A percentile compares a stretch with the other conserved stretches of the same genome.
phyloP scores from a whole-genome alignment of 2,113 vertebrate genomes.

The Gulo gulo region DNA sequence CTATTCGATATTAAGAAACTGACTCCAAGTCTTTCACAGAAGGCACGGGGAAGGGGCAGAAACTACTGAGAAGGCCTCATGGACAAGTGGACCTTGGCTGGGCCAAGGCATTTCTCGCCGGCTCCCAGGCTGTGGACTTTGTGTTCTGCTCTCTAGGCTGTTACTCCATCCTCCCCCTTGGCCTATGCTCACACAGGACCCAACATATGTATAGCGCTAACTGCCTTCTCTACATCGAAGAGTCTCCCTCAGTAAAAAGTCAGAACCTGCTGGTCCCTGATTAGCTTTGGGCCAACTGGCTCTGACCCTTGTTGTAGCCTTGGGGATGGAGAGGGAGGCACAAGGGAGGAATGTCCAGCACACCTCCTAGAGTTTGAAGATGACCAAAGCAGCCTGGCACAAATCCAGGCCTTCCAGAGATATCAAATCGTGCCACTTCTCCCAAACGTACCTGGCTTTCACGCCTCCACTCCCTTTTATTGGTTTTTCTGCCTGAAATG shows the following conservation, averaged over 20 bases:
- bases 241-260: not conserved
- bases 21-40: not conserved
- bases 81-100: not conserved
- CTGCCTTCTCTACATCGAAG: not conserved
- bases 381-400: not conserved
- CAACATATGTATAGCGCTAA: not conserved
- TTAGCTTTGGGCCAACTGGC: not conserved
- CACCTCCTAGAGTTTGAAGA: not conserved
- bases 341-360: not conserved
- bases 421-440: not conserved
- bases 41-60: not conserved
- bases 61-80: not conserved
- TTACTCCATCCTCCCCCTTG: not conserved
- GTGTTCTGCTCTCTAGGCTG: not conserved
- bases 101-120: not conserved
- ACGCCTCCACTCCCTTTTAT: not conserved
- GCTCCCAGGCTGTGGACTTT: not conserved
- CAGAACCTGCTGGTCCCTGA: not conserved
- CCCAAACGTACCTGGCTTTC: not conserved
- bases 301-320: not conserved
- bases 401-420: not conserved
- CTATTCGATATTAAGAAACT: not conserved
- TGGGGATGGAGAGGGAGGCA: not conserved
- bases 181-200: not conserved
- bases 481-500: not conserved